These are phyloP conservation scores for Heterotis niloticus DNA, from an alignment of 2,113 vertebrate species.

Conservation along the genomic window DNA sequence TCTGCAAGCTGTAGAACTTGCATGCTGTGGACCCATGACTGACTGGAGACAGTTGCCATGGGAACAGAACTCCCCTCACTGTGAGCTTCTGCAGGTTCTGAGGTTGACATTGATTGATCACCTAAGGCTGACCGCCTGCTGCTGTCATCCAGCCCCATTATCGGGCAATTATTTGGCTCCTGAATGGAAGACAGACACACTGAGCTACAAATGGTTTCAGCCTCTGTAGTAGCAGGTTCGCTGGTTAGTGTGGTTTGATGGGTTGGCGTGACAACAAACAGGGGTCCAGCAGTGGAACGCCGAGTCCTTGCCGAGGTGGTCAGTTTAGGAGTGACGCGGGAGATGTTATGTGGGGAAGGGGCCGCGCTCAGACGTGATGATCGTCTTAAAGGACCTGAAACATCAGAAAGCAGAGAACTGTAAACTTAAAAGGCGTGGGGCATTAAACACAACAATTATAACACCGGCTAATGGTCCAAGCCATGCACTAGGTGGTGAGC, in stretches of 20 bases:
- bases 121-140: background rate
- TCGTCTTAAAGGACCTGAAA: constrained; percentile 48
- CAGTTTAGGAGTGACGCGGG: constrained; percentile 29
- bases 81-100: background rate
- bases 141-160: constrained; percentile 11
- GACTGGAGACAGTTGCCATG: background rate
- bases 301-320: constrained; percentile 48
- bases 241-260: background rate
- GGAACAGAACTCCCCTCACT: background rate
- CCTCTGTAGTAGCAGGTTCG: background rate
- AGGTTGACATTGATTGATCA: constrained; percentile 13
- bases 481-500: too few species aligned
- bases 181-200: constrained; percentile 30
- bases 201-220: constrained; percentile 19
- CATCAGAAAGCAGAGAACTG: background rate
- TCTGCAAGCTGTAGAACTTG: background rate
- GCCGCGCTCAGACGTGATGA: constrained; percentile 47
- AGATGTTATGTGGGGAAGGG: constrained; percentile 36
- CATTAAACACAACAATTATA: too few species aligned
- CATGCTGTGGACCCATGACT: background rate
- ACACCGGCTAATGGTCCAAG: too few species aligned
- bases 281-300: constrained; percentile 30
- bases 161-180: constrained; percentile 8
- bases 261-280: constrained; percentile 18
- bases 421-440: background rate